These are phyloP conservation scores for Frankliniella intonsa DNA, from an alignment of 2,888 invertebrate genomes.

Conservation along the genomic window DNA sequence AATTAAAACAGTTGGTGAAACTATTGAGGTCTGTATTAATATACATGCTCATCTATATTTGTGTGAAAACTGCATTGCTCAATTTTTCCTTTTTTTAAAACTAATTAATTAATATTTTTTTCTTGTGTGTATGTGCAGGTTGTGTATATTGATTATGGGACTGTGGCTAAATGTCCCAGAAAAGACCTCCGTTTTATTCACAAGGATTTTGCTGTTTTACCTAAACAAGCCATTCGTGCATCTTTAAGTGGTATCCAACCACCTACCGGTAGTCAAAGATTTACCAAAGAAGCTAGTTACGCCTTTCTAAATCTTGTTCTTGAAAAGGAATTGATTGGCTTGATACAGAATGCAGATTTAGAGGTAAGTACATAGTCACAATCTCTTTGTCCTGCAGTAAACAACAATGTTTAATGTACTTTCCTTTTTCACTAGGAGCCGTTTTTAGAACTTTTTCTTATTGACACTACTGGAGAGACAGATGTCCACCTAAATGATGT, in stretches of 20 bases:
- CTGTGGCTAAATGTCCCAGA: slow-evolving; percentile 48
- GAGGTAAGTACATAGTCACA: not conserved
- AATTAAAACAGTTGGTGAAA: slow-evolving; percentile 47
- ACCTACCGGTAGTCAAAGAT: not conserved
- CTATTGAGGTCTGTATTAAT: slow-evolving; percentile 47
- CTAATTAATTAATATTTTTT: not conserved
- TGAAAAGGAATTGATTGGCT: not conserved
- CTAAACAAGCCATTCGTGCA: not conserved
- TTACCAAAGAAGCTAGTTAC: not conserved
- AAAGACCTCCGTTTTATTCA: slow-evolving; percentile 45
- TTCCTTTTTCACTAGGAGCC: not conserved
- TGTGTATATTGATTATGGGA: slow-evolving; percentile 57
- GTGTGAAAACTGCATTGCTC: too few relatives aligned
- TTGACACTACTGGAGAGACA: not conserved
- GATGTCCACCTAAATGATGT: not conserved
- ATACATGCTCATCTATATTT: too few relatives aligned
- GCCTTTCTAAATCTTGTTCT: not conserved
- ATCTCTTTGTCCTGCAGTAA: too few relatives aligned
- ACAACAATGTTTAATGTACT: not conserved
- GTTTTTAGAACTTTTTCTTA: not conserved
- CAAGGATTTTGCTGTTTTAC: slow-evolving; percentile 37
- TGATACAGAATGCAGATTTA: not conserved
- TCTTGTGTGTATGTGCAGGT: slow-evolving; percentile 45
- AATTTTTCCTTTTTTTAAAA: slow-evolving; percentile 20
- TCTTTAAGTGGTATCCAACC: not conserved